Conservation (phyloP, 2,797 vertebrate species). For the Hybognathus amarus region DNA sequence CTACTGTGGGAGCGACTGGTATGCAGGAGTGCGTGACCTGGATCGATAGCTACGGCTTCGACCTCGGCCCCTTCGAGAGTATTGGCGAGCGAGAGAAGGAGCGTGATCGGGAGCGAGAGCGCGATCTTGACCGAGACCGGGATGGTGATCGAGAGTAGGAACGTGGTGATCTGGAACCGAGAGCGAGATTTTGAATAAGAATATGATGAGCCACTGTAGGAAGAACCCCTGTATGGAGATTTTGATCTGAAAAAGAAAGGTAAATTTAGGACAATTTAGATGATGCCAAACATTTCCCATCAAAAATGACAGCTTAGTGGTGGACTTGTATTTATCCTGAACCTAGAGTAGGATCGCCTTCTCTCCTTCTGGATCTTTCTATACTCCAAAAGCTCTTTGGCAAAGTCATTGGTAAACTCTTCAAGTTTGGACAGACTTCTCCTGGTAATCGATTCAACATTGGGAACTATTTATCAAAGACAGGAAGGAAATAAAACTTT, state of each 20-base stretch:
- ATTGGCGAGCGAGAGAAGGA: constrained; percentile 88
- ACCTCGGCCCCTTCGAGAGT: constrained; percentile 80
- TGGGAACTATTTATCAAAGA: constrained; percentile 57
- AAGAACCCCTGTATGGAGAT: constrained; percentile 88
- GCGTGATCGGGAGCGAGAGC: constrained; percentile 89
- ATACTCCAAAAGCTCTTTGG: constrained; percentile 98
- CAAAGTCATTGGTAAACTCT: constrained; percentile 99
- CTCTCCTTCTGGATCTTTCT: constrained; percentile 97
- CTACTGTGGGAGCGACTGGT: constrained; percentile 89
- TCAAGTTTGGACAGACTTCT: constrained; percentile 97
- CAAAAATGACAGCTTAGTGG: not conserved
- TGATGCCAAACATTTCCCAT: not conserved
- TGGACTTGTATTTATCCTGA: constrained; percentile 61
- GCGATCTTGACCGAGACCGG: constrained; percentile 89
- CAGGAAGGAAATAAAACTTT: constrained; percentile 55
- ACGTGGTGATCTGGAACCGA: constrained; percentile 82
- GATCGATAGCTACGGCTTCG: constrained; percentile 85
- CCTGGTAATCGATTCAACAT: constrained; percentile 78
- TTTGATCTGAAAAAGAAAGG: constrained; percentile 84
- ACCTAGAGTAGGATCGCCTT: constrained; percentile 96
- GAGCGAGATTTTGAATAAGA: constrained; percentile 93
- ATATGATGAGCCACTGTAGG: constrained; percentile 85
- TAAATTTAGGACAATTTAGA: not conserved
- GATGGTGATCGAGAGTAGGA: constrained; percentile 87
- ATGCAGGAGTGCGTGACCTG: constrained; percentile 85